These are phyloP conservation scores for Carassius gibelio DNA, from an alignment of 2,113 vertebrate species.

Conservation along the genomic window DNA sequence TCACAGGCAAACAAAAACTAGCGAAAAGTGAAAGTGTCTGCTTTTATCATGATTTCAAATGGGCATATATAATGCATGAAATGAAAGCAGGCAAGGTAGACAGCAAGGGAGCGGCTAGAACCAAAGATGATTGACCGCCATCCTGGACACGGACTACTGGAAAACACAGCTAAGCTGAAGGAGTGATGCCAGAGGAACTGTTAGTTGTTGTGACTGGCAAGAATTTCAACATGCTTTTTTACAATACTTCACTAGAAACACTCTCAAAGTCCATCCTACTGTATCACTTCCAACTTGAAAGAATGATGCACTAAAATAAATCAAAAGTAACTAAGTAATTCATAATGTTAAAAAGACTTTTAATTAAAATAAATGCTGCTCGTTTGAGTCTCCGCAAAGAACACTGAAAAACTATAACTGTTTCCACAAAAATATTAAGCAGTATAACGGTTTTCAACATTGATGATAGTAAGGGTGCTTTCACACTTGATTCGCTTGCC, in stretches of 20 bases:
- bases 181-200: background rate
- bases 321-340: background rate
- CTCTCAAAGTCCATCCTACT: background rate
- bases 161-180: background rate
- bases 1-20: slow-evolving; percentile 41
- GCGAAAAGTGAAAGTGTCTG: background rate
- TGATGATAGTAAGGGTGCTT: too few relatives aligned
- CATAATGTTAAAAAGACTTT: background rate
- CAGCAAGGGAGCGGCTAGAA: background rate
- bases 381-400: background rate
- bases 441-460: too few relatives aligned
- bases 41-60: slow-evolving; percentile 1
- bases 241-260: background rate
- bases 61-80: slow-evolving; percentile 28
- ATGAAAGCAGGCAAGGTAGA: slow-evolving; percentile 17
- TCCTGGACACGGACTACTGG: slow-evolving; percentile 4
- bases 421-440: background rate
- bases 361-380: background rate
- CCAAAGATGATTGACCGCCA: slow-evolving; percentile 20
- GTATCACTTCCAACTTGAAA: background rate
- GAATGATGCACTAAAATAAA: background rate
- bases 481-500: too few relatives aligned
- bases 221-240: background rate
- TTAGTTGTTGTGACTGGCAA: background rate
- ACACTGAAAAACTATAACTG: background rate